Percentiles rank a stretch among this genome's conserved stretches.
Conservation (phyloP, 2,797 vertebrate genomes). For the Tadarida brasiliensis region DNA sequence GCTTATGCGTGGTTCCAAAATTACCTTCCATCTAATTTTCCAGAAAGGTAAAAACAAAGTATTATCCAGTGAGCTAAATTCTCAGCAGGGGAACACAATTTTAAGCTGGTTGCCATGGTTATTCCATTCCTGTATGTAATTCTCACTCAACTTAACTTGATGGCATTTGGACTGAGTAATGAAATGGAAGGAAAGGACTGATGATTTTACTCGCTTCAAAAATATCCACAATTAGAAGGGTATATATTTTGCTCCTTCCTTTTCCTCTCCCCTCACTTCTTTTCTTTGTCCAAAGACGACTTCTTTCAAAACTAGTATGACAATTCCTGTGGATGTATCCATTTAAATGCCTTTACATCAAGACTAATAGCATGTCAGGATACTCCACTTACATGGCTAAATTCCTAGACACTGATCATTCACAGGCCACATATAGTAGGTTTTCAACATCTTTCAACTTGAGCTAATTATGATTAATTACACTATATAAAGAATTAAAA, state of each 20-base stretch:
- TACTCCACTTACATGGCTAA: neutral
- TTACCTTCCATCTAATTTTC: slow-evolving; percentile 75
- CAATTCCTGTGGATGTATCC: neutral
- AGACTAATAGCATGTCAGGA: neutral
- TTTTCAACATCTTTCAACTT: neutral
- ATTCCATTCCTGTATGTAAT: slow-evolving; percentile 75
- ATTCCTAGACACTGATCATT: neutral
- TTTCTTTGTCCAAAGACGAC: neutral
- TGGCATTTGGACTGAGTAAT: slow-evolving; percentile 77
- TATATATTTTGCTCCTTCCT: neutral
- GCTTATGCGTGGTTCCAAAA: slow-evolving; percentile 54
- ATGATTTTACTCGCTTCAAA: slow-evolving; percentile 69
- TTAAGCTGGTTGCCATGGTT: slow-evolving; percentile 79
- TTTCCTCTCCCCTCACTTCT: neutral
- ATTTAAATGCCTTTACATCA: neutral
- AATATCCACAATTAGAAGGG: slow-evolving; percentile 54
- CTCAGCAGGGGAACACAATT: slow-evolving; percentile 69
- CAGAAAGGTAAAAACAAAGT: slow-evolving; percentile 79
- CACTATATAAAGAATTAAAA: neutral
- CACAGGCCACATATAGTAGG: neutral
- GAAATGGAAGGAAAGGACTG: slow-evolving; percentile 63
- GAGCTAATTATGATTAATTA: neutral
- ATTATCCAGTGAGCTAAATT: slow-evolving; percentile 76
- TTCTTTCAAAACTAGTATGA: neutral
- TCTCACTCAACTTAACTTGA: slow-evolving; percentile 78